Base-by-base conservation (phyloP, 2,888 invertebrate species). In the Cataglyphis rosenhaueri region DNA sequence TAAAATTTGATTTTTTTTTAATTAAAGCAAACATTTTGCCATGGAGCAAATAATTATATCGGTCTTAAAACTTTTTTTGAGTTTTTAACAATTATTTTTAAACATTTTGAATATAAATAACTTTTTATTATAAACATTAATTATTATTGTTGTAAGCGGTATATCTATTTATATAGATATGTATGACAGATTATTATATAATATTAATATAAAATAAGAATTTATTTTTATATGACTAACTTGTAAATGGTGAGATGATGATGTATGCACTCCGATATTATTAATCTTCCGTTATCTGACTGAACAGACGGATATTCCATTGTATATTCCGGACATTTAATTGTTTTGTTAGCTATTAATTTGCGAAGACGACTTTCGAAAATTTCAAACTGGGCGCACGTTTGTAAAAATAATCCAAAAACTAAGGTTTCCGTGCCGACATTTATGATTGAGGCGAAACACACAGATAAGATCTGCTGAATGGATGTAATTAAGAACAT, bases 311-410 rank as follows among this genome's bases (percentile, higher is more conserved):
- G 38, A 0, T 15, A n/a, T 38, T 25, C 10, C 2, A 38, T 21
- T 21, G 21, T 21, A 21, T 21, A 21, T 21, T 21, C 0, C 21
- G 21, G 29, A 38, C 4, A 65, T 38, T 29, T 59, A 25, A n/a
- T 5, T 32, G 35, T 71, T 41, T 71, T 79, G 1, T 29, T 18
- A 12, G 10, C n/a, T 29, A 71, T 25, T 21, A 61, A 59, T 29
- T 64, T 83, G 6, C 78, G n/a, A 6, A 91, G 64, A 8, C 89
- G 85, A 59, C 65, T 35, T 71, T 89, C 88, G 8, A 91, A 75
- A 8, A 92, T 87, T 61, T 91, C 89, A 35, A 92, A 78, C 35
- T 92, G 90, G 0, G 90, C 84, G 44, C 91, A 91, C n/a, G 87
- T 87, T 70, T 89, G 86, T 10, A 89, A 32, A n/a, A 88, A 18